A percentile compares a stretch with the other conserved stretches of the same genome.
Evolutionary conservation across 1,140 invertebrate genomes (phyloP).

Genomic region (Philaenus spumarius): DNA sequence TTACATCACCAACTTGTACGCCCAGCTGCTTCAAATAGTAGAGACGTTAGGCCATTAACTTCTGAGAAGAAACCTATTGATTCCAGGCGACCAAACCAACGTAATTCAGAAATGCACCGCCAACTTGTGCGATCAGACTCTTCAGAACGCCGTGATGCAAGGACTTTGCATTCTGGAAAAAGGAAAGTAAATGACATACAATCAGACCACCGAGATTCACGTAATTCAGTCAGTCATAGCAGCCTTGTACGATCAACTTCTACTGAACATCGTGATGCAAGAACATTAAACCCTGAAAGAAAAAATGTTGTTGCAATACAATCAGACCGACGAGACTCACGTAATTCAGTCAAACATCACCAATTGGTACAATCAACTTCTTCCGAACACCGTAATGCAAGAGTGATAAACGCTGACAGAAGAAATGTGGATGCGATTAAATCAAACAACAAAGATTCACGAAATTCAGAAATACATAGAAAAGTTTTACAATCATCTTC

Average conservation of each 20-base stretch:
- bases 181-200: too few relatives aligned
- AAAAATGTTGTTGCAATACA: not conserved
- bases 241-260: too few relatives aligned
- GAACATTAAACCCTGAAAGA: not conserved
- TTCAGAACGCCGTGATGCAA: conserved; percentile 1
- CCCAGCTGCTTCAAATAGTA: too few relatives aligned
- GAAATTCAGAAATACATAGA: not conserved
- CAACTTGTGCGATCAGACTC: not conserved
- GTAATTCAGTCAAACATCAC: not conserved
- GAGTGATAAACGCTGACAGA: not conserved
- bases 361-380: not conserved
- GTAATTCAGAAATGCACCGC: not conserved
- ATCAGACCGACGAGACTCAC: not conserved
- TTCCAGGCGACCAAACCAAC: not conserved
- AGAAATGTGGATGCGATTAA: not conserved
- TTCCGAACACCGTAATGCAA: conserved; percentile 5
- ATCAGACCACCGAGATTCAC: too few relatives aligned
- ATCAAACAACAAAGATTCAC: not conserved
- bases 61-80: not conserved
- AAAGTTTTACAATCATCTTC: not conserved
- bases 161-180: not conserved
- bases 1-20: too few relatives aligned
- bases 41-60: not conserved
- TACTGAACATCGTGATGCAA: not conserved
- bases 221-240: too few relatives aligned